Evolutionary conservation across 2,888 invertebrate genomes (phyloP).

Genomic region (Coremacera marginata): DNA sequence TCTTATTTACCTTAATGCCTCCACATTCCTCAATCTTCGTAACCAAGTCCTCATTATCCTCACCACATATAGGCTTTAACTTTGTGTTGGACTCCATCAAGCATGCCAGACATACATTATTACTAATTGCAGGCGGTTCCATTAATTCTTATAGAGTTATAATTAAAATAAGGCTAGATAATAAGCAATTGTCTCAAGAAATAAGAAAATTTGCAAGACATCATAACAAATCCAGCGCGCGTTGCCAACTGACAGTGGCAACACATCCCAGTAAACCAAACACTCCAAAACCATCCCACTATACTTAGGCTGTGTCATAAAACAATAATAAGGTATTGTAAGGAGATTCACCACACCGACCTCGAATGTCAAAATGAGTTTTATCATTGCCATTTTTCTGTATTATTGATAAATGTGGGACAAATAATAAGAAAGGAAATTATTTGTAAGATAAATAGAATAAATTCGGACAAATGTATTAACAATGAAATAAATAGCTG

Average conservation of each 20-base stretch:
- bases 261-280: no score
- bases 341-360: no score
- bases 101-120: conserved; percentile 12
- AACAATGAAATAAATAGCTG: no score
- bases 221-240: neutral
- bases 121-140: neutral
- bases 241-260: neutral
- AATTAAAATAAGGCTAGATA: neutral
- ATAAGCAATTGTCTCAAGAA: neutral
- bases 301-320: no score
- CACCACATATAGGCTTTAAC: conserved; percentile 5
- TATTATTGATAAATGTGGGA: no score
- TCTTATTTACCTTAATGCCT: conserved; percentile 21
- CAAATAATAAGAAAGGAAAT: no score
- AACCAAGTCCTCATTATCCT: neutral
- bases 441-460: no score
- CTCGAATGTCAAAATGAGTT: no score
- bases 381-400: no score
- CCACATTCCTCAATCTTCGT: conserved; percentile 23
- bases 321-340: no score
- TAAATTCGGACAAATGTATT: no score
- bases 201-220: neutral
- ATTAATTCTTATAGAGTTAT: neutral
- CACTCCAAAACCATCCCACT: no score
- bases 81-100: conserved; percentile 5